Evolutionary conservation across 2,113 vertebrate genomes (phyloP).

Genomic region (Ophthalmolycus amberensis): DNA sequence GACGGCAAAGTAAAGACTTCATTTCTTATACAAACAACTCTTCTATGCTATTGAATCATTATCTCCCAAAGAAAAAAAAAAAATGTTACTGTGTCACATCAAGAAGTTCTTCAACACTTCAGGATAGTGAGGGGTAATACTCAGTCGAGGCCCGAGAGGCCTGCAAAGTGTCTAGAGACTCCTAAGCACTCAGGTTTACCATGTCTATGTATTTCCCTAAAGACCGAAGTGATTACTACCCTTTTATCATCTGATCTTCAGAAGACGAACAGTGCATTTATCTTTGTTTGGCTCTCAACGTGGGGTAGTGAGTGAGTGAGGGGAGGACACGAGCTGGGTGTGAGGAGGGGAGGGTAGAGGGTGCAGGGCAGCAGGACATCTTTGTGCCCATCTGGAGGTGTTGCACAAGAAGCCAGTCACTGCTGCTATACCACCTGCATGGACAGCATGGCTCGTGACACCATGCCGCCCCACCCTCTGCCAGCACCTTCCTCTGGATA

Average conservation of each 20-base stretch:
- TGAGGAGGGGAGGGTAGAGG: constrained; percentile 35
- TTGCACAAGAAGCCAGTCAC: constrained; percentile 46
- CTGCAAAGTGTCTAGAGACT: constrained; percentile 69
- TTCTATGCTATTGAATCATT: constrained; percentile 67
- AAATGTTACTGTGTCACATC: constrained; percentile 65
- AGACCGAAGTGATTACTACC: constrained; percentile 70
- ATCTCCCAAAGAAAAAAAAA: constrained; percentile 62
- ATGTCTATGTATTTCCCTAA: constrained; percentile 68
- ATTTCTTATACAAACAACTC: constrained; percentile 68
- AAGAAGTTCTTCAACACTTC: constrained; percentile 70
- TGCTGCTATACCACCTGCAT: constrained; percentile 56
- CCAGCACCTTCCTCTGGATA: constrained; percentile 51
- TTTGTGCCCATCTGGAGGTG: constrained; percentile 61
- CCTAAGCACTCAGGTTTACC: constrained; percentile 74
- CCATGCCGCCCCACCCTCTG: constrained; percentile 35
- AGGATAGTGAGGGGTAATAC: constrained; percentile 64
- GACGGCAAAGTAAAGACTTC: constrained; percentile 70
- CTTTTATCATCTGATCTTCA: constrained; percentile 59
- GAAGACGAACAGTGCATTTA: constrained; percentile 76
- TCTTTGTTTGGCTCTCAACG: constrained; percentile 73
- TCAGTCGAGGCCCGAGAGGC: constrained; percentile 43
- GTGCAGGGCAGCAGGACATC: constrained; percentile 44
- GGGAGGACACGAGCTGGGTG: constrained; percentile 60
- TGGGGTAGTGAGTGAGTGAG: constrained; percentile 57
- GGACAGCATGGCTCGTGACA: constrained; percentile 40